Percentiles rank a stretch among this genome's conserved stretches.
Evolutionary conservation across 2,888 invertebrate species (phyloP).

Genomic region (Punctoribates punctum): DNA sequence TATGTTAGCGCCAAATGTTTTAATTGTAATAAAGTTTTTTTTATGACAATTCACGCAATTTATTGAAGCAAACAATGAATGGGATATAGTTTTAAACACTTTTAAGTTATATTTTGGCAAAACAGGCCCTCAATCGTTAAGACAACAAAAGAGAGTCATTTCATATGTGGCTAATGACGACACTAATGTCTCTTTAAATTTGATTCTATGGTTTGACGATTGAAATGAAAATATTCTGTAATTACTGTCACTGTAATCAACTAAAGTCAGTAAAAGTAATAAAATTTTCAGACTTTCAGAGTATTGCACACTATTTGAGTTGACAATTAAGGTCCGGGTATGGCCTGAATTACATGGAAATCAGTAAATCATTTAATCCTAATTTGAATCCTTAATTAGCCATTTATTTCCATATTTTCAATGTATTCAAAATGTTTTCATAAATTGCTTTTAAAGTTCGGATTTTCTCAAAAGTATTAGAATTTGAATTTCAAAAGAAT

Average conservation of each 20-base stretch:
- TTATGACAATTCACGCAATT: background rate
- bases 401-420: too few relatives aligned
- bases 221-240: background rate
- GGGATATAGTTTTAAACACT: background rate
- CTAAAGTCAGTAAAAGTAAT: background rate
- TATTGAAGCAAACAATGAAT: constrained; percentile 3
- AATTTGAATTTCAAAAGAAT: too few relatives aligned
- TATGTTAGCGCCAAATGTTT: background rate
- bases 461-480: too few relatives aligned
- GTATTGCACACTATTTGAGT: background rate
- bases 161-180: constrained; percentile 19
- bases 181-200: constrained; percentile 28
- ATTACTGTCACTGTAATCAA: constrained; percentile 9
- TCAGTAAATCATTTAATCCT: constrained; percentile 10
- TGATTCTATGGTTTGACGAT: constrained; percentile 13
- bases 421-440: too few relatives aligned
- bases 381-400: background rate
- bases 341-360: background rate
- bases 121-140: constrained; percentile 5
- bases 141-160: constrained; percentile 20
- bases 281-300: background rate
- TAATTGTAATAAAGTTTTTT: background rate
- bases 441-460: too few relatives aligned
- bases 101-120: background rate
- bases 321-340: background rate